Evolutionary conservation across 2,797 vertebrate species (phyloP), one percentile per base, ranked within the genome.

Genomic region (Cynopterus sphinx): DNA sequence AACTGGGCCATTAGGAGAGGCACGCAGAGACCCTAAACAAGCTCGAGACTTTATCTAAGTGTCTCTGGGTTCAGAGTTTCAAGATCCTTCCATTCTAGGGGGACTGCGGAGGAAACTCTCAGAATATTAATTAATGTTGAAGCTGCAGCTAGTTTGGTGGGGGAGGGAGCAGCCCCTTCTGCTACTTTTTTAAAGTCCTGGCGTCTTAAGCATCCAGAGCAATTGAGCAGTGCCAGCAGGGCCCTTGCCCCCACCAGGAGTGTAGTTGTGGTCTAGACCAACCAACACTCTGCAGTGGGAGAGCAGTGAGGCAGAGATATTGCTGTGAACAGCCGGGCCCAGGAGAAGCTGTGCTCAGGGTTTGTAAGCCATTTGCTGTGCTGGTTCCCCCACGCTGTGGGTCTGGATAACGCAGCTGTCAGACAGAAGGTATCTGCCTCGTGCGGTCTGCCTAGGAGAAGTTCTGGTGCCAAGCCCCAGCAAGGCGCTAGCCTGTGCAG

Each of bases 391-490:
- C 96, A 79, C 4, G 39, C 95, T 94, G 97, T 87, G 96, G 83
- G 82, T 94, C 95, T 96, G 88, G 90, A 87, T 63, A 94, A 87
- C 15, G 26, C 97, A 96, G 90, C 94, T 96, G 96, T 95, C 55
- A 0, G 94, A 88, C 97, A 97, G 97, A 97, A 95, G 97, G 97
- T 95, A 77, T n/a, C 90, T 96, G 91, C 94, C 57, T 92, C 19
- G 73, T 61, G 46, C 57, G 17, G 74, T 87, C 92, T 96, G 97
- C 81, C 95, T 92, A n/a, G 74, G 79, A 94, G 70, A 57, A 77
- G 74, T 63, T 92, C 53, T 49, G 77, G n/a, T 90, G 94, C 95
- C 95, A 96, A 57, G 43, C 59, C 82, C 55, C 96, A 91, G 94
- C 43, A 0, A 65, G 90, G 65, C 10, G 0, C 2, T 13, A 84